Conservation (phyloP, 2,113 vertebrate species). For the Entelurus aequoreus region DNA sequence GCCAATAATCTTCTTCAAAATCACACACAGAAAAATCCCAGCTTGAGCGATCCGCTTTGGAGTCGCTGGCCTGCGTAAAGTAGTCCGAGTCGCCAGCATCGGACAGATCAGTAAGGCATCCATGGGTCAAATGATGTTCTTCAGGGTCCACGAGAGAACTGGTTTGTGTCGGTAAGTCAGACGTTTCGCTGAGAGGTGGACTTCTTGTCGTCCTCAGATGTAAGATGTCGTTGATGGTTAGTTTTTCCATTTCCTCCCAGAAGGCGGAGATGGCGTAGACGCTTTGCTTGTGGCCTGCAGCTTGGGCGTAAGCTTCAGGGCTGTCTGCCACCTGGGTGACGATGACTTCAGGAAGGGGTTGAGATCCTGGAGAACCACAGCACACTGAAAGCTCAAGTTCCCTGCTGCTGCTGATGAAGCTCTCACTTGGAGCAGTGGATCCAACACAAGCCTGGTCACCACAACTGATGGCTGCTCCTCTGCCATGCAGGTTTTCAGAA, state of each 20-base stretch:
- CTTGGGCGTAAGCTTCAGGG: constrained; percentile 40
- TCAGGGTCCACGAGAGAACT: constrained; percentile 5
- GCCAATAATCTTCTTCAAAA: constrained; percentile 67
- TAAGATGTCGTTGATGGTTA: constrained; percentile 75
- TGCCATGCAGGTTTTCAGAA: not conserved
- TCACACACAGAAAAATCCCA: constrained; percentile 68
- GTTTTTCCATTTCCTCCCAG: constrained; percentile 78
- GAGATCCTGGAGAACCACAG: constrained; percentile 12
- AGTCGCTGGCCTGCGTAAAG: constrained; percentile 67
- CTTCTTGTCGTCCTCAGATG: constrained; percentile 49
- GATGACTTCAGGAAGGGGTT: constrained; percentile 29
- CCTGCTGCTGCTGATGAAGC: constrained; percentile 4
- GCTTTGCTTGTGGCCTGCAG: constrained; percentile 34
- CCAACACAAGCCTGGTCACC: not conserved
- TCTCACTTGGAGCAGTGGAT: constrained; percentile 15
- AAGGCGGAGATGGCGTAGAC: constrained; percentile 72
- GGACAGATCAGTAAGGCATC: constrained; percentile 32
- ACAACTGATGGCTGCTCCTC: constrained; percentile 1
- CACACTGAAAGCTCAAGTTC: constrained; percentile 8
- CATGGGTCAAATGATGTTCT: constrained; percentile 28
- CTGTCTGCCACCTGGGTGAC: constrained; percentile 26
- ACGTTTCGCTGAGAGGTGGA: constrained; percentile 15
- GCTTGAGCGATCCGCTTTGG: constrained; percentile 60
- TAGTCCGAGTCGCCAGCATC: constrained; percentile 69
- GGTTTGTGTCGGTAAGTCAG: constrained; percentile 7